These are phyloP conservation scores for Bombus balteatus DNA, from an alignment of 1,140 invertebrate species.

Conservation along the genomic window DNA sequence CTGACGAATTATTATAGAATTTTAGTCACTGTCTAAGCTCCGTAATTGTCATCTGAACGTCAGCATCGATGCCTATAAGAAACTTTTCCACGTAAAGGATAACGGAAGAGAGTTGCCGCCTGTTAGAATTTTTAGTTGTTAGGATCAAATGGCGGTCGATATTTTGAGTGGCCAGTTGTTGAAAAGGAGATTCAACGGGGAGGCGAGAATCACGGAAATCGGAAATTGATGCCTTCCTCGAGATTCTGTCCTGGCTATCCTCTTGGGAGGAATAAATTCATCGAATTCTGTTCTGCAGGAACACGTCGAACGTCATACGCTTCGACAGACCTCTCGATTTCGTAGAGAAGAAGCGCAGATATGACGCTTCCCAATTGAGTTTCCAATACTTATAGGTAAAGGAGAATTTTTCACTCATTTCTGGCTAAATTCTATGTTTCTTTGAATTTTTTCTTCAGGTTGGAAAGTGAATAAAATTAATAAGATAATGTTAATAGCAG, in stretches of 20 bases:
- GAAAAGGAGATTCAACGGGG: constrained; percentile 19
- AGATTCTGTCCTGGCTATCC: constrained; percentile 12
- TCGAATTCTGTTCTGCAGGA: constrained; percentile 28
- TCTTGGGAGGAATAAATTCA: constrained; percentile 39
- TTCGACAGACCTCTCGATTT: background rate
- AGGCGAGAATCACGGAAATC: constrained; percentile 43
- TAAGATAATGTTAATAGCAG: background rate
- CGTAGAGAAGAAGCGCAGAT: no score
- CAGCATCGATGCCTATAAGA: background rate
- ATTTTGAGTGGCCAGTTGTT: constrained; percentile 18
- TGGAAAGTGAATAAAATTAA: fast-evolving
- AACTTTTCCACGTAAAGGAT: background rate
- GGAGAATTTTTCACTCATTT: background rate
- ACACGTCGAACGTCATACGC: background rate
- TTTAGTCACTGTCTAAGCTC: background rate
- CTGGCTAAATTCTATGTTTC: no score
- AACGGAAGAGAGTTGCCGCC: background rate
- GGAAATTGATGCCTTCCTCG: constrained; percentile 57
- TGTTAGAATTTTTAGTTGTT: background rate
- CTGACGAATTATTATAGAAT: background rate
- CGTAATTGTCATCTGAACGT: background rate
- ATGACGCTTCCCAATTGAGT: background rate
- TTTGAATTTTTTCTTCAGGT: background rate
- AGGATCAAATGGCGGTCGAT: background rate
- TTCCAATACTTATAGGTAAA: background rate